Percentiles rank a stretch among this genome's conserved stretches.
Evolutionary conservation across 2,888 invertebrate species (phyloP).

Genomic region (Melinopterus prodromus): DNA sequence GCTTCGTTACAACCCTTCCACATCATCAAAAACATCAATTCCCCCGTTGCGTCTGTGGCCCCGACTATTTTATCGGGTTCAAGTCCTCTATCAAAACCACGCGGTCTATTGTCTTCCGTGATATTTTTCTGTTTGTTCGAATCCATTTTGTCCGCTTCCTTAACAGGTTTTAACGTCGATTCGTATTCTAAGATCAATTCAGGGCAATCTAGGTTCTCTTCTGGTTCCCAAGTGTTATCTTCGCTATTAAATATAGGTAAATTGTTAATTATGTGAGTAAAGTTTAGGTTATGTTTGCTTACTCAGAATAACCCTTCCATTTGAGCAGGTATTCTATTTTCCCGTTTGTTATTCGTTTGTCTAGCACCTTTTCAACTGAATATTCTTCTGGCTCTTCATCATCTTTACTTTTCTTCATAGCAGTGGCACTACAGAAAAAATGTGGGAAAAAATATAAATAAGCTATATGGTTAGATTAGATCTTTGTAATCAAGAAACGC

Average conservation of each 20-base stretch:
- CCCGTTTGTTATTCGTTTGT: constrained; percentile 72
- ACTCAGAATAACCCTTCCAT: constrained; percentile 75
- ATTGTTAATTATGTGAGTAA: background rate
- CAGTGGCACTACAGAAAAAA: background rate
- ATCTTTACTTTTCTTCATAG: constrained; percentile 32
- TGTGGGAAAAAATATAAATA: too few species aligned
- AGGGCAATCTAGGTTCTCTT: constrained; percentile 78
- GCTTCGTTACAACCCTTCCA: constrained; percentile 77
- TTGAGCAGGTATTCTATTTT: constrained; percentile 73
- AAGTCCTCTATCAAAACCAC: constrained; percentile 82
- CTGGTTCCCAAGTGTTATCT: constrained; percentile 88
- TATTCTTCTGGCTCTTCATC: constrained; percentile 67
- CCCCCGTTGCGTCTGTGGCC: constrained; percentile 88
- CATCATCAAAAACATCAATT: constrained; percentile 89
- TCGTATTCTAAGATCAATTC: constrained; percentile 69
- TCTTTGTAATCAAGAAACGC: background rate
- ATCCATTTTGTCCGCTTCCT: constrained; percentile 48
- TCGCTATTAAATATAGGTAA: constrained; percentile 46
- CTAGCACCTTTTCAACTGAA: constrained; percentile 79
- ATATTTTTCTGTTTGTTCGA: constrained; percentile 54
- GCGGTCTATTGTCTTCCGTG: constrained; percentile 61
- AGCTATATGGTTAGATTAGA: constrained; percentile 20
- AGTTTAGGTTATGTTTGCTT: constrained; percentile 47
- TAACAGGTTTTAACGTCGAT: constrained; percentile 43
- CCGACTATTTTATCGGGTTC: constrained; percentile 89